Evolutionary conservation across 2,888 invertebrate species (phyloP).

Genomic region (Eupithecia exiguata): DNA sequence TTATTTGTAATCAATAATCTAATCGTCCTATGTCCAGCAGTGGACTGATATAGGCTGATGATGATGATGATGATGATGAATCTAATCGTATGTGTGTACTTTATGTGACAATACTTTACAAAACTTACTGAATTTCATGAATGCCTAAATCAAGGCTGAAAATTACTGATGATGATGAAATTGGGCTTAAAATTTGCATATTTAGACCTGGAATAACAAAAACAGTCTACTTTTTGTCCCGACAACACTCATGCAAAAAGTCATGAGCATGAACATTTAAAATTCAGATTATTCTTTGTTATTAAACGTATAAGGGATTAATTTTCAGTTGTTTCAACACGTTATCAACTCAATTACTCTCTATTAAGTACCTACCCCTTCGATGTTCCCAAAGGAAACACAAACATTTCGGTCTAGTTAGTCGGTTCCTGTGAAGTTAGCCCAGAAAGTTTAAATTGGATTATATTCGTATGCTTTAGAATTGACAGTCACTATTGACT

Average conservation of each 20-base stretch:
- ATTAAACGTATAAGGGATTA: background rate
- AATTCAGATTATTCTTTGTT: background rate
- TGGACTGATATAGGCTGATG: too few relatives aligned
- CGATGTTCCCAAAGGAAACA: slow-evolving; percentile 29
- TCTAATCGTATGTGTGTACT: too few relatives aligned
- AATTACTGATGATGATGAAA: background rate
- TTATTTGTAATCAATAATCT: too few relatives aligned
- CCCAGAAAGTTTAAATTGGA: slow-evolving; percentile 40
- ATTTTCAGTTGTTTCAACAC: background rate
- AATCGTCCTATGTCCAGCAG: too few relatives aligned
- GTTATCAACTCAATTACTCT: background rate
- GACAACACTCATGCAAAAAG: background rate
- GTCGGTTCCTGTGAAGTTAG: slow-evolving; percentile 26
- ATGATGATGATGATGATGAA: too few relatives aligned
- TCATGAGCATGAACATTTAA: too few relatives aligned
- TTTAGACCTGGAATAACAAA: background rate
- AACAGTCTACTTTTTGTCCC: background rate
- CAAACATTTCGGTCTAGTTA: slow-evolving; percentile 37
- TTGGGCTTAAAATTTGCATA: background rate
- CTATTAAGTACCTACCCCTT: slow-evolving; percentile 6
- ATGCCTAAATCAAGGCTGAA: background rate
- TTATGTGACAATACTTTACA: too few relatives aligned
- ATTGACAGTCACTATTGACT: slow-evolving; percentile 35
- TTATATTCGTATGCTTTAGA: slow-evolving; percentile 41
- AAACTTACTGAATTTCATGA: too few relatives aligned